phyloP scores from a whole-genome alignment of 2,888 invertebrate species.

The Malachius bipustulatus region DNA sequence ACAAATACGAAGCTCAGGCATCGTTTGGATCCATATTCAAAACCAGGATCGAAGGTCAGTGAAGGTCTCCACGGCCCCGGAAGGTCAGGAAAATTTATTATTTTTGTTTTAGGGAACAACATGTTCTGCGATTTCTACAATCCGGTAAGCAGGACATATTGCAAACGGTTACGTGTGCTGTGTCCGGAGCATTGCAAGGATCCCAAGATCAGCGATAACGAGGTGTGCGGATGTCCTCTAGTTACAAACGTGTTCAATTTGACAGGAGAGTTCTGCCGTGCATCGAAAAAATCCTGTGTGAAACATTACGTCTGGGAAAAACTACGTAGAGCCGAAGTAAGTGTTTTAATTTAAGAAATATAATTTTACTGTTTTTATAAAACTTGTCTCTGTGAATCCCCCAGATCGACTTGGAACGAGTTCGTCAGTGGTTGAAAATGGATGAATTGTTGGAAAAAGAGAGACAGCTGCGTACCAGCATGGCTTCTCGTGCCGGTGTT shows the following conservation, averaged over 20 bases:
- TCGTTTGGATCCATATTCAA: constrained; percentile 93
- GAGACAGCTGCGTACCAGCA: constrained; percentile 63
- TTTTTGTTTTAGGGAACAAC: constrained; percentile 48
- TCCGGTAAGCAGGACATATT: constrained; percentile 78
- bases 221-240: constrained; percentile 90
- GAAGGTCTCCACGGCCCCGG: no score
- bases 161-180: constrained; percentile 86
- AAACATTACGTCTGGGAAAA: constrained; percentile 96
- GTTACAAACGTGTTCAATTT: constrained; percentile 72
- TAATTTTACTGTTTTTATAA: neutral
- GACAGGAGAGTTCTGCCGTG: constrained; percentile 77
- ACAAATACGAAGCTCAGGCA: constrained; percentile 94
- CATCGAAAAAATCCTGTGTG: constrained; percentile 81
- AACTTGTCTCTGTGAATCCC: constrained; percentile 3
- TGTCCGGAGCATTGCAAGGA: constrained; percentile 98
- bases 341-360: constrained; percentile 5
- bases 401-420: constrained; percentile 86
- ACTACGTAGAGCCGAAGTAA: constrained; percentile 78
- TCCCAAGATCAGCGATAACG: constrained; percentile 71
- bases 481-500: constrained; percentile 77
- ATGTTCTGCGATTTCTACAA: constrained; percentile 98
- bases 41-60: constrained; percentile 73
- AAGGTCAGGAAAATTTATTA: no score
- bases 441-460: constrained; percentile 93
- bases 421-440: constrained; percentile 81